Evolutionary conservation across 2,797 vertebrate species (phyloP), one percentile per base, ranked within the genome.

Genomic region (Gallinago solitaria): DNA sequence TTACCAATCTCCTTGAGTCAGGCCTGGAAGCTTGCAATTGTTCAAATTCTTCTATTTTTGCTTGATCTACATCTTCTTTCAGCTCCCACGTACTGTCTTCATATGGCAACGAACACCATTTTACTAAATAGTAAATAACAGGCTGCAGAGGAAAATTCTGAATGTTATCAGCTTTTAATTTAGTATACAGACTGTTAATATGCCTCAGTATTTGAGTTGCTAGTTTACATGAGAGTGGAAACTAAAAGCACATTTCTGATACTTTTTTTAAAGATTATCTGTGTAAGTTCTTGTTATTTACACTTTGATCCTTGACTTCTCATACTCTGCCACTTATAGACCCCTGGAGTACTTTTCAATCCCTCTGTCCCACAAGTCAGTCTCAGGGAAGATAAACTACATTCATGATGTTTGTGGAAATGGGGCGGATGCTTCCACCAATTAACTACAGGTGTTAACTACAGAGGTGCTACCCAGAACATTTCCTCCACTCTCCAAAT

Each of bases 61-160:
- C 98, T 98, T 99, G 99, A 97, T 99, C 99, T 69, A 99, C 99
- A 54, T 99, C 99, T 94, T 99, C 99, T 97, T 99, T 99, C 90
- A 99, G 98, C 97, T 99, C 99, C 99, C 99, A 99, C 60, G 99
- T 99, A 98, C 99, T 99, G 97, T 99, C 99, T 98, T 99, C 99
- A 61, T 99, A 99, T 11, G 99, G 99, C 97, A 99, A 98, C 7
- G 99, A 99, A 97, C 99, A 99, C 99, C 99, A 99, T 97, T 99
- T 99, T 97, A 99, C 99, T 98, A 99, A 98, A 97, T 99, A 99
- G 98, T 99, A 99, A 98, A 99, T 98, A 98, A 99, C 99, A 97
- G 99, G 99, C 99, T 99, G 97, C 89, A 98, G 97, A 95, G 98
- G 93, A 96, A 97, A 95, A 98, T 94, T 96, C 89, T 78, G 81